These are phyloP conservation scores for Otolemur garnettii DNA, from an alignment of 2,113 vertebrate genomes.

Conservation along the genomic window DNA sequence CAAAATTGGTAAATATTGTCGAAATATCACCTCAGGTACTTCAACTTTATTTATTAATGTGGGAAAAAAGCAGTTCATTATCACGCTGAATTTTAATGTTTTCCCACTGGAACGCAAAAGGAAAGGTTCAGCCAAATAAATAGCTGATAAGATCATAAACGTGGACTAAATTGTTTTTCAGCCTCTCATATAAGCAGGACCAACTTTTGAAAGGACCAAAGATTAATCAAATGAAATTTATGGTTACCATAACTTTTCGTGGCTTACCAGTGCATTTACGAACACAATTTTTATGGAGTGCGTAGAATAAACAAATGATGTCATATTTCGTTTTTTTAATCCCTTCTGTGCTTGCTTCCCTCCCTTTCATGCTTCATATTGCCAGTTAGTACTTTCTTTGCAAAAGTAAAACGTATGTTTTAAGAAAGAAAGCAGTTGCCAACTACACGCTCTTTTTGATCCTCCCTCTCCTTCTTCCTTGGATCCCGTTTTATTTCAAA, in stretches of 20 bases:
- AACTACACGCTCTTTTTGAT: background rate
- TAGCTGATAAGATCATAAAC: conserved; percentile 50
- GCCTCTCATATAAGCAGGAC: background rate
- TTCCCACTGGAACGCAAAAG: conserved; percentile 26
- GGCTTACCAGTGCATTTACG: background rate
- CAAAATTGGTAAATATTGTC: conserved; percentile 76
- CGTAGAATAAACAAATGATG: background rate
- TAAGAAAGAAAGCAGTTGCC: background rate
- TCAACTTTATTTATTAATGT: conserved; percentile 66
- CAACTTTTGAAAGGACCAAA: conserved; percentile 32
- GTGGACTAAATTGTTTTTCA: conserved; percentile 26
- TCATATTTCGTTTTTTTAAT: background rate
- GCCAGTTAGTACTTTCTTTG: background rate
- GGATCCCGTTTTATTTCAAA: background rate
- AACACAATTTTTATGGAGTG: background rate
- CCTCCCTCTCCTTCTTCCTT: background rate
- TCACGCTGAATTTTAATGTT: conserved; percentile 23
- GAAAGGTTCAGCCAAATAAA: conserved; percentile 14
- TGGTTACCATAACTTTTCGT: background rate
- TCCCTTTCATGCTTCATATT: background rate
- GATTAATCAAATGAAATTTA: background rate
- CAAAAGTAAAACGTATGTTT: background rate
- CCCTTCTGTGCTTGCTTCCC: background rate
- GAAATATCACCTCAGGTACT: conserved; percentile 72
- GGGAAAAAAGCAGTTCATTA: conserved; percentile 16